phyloP scores from a whole-genome alignment of 2,113 vertebrate genomes.

The Ceyx melanurus region DNA sequence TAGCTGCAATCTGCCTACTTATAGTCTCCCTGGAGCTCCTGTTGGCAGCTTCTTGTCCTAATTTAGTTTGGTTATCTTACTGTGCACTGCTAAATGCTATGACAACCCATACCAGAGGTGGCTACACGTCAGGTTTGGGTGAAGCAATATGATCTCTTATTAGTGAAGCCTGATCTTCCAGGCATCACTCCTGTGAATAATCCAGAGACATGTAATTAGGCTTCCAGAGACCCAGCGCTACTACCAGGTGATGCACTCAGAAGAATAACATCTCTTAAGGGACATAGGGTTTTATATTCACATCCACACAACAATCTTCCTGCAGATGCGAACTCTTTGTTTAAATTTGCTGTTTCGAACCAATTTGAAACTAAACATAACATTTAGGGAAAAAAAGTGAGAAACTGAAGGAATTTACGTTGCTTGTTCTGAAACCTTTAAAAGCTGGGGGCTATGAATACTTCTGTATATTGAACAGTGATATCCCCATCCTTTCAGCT shows the following conservation, averaged over 20 bases:
- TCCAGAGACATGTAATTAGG: background rate
- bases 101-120: background rate
- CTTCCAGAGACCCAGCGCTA: background rate
- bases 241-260: background rate
- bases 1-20: slow-evolving; percentile 35
- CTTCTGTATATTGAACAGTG: background rate
- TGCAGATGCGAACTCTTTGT: background rate
- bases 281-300: background rate
- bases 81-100: background rate
- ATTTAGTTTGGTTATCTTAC: slow-evolving; percentile 26
- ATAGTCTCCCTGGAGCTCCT: background rate
- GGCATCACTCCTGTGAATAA: background rate
- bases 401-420: background rate
- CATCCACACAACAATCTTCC: background rate
- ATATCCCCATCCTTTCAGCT: background rate
- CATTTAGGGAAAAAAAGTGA: background rate
- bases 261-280: background rate
- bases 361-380: background rate
- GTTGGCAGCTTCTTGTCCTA: slow-evolving; percentile 29
- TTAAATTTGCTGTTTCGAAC: background rate
- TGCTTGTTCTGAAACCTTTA: background rate
- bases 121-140: background rate
- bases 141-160: background rate
- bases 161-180: background rate
- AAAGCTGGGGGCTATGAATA: background rate